Conservation (phyloP, 2,888 invertebrate species). For the Hypsopygia costalis region DNA sequence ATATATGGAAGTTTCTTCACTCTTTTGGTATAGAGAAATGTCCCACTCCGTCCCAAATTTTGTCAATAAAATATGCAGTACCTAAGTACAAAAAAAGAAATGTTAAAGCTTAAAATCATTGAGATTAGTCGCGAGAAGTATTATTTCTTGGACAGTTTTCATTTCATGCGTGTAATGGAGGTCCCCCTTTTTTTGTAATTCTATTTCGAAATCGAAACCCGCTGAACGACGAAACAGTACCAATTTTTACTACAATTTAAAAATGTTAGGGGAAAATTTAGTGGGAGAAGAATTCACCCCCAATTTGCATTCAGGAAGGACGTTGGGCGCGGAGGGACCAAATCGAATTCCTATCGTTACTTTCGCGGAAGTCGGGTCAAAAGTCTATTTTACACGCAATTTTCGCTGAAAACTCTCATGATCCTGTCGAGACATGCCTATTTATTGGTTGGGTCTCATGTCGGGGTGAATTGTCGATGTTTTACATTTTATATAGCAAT, state of each 20-base stretch:
- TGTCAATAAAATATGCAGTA: too few species aligned
- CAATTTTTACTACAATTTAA: slow-evolving; percentile 53
- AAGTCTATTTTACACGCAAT: slow-evolving; percentile 37
- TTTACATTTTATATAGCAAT: too few species aligned
- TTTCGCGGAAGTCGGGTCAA: slow-evolving; percentile 47
- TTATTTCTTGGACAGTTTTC: too few species aligned
- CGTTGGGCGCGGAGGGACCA: slow-evolving; percentile 53
- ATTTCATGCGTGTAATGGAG: slow-evolving; percentile 4
- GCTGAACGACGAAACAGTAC: slow-evolving; percentile 27
- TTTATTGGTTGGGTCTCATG: slow-evolving; percentile 19
- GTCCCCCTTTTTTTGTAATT: slow-evolving; percentile 13
- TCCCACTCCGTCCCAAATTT: too few species aligned
- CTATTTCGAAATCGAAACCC: slow-evolving; percentile 21
- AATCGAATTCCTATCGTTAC: slow-evolving; percentile 74
- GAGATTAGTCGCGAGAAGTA: too few species aligned
- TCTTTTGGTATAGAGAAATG: too few species aligned
- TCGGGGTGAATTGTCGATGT: slow-evolving; percentile 4
- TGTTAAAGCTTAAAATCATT: too few species aligned
- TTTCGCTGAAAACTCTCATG: slow-evolving; percentile 24
- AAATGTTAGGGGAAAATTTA: slow-evolving; percentile 52
- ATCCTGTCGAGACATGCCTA: slow-evolving; percentile 29
- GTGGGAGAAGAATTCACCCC: slow-evolving; percentile 52
- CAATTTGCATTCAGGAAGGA: slow-evolving; percentile 72
- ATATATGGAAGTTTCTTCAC: too few species aligned
- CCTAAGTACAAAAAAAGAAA: too few species aligned